Evolutionary conservation across 2,797 vertebrate species (phyloP).

Genomic region (Garrulus glandarius): DNA sequence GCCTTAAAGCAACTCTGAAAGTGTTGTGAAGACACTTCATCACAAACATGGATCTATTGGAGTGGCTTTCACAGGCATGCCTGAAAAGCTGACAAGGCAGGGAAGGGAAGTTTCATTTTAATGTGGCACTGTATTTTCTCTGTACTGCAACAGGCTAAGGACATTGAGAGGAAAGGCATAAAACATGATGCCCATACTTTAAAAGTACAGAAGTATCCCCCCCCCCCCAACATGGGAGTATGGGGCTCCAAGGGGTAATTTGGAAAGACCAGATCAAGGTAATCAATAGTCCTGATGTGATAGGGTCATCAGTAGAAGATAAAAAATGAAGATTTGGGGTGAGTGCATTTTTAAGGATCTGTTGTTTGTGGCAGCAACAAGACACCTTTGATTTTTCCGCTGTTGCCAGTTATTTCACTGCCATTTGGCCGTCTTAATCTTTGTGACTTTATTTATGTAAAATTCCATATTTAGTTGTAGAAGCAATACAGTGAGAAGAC

Average conservation of each 20-base stretch:
- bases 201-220: background rate
- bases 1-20: background rate
- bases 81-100: background rate
- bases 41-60: background rate
- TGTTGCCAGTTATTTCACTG: background rate
- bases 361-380: background rate
- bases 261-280: background rate
- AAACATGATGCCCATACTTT: conserved; percentile 62
- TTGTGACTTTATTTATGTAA: background rate
- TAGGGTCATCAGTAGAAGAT: background rate
- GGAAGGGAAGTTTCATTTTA: conserved; percentile 73
- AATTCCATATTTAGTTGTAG: background rate
- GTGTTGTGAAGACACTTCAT: background rate
- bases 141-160: conserved; percentile 81
- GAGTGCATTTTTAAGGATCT: background rate
- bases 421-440: background rate
- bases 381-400: background rate
- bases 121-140: conserved; percentile 78
- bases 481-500: background rate
- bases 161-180: conserved; percentile 86
- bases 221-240: background rate
- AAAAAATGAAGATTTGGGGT: background rate
- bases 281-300: background rate
- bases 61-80: background rate
- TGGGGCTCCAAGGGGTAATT: background rate